Base-by-base conservation (phyloP, 1,140 invertebrate species). In the Bombus confusus region DNA sequence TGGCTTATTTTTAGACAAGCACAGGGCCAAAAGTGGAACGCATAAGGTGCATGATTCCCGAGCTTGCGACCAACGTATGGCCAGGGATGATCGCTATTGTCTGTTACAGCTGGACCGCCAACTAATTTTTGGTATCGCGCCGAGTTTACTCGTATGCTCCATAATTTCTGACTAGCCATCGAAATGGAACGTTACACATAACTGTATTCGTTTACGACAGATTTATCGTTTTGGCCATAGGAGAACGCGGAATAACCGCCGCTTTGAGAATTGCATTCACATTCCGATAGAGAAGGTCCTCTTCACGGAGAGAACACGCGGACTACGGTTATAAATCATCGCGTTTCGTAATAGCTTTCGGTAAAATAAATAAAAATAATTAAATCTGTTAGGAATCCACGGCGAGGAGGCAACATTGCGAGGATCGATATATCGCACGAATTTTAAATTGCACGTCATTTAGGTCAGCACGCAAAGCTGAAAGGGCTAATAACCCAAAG, bases 101-200 rank as follows among this genome's bases (percentile, higher is more conserved):
- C 86, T 86, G 66, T 77, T 52, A 59, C 71, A 59, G 79, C 80
- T 52, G 87, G 78, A 86, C 87, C 76, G 88, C 87, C 85, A 89
- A 86, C 83, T 86, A 89, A 89, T 89, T 89, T 89, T 89, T 89
- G 88, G 88, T 88, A 68, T 79, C 59, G 87, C 81, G 88, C 88
- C 88, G 88, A 88, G 87, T 89, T 86, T 81, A 71, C 80, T 47
- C 80, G 80, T 37, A n/a, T 64, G 71, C 47, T 80, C 37, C 85
- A 47, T 83, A 81, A 88, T 89, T 83, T 72, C 39, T 59, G 83
- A 85, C 59, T 15, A 47, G 34, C 31, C 76, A 52, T 89, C 80
- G 85, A 89, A 89, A 89, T 88, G 85, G 80, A 86, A 69, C 85
- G 72, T 86, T 89, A 83, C 47, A 22, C 74, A 83, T 37, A 76